Conservation (phyloP, 2,113 vertebrate species). For the Chauna torquata region DNA sequence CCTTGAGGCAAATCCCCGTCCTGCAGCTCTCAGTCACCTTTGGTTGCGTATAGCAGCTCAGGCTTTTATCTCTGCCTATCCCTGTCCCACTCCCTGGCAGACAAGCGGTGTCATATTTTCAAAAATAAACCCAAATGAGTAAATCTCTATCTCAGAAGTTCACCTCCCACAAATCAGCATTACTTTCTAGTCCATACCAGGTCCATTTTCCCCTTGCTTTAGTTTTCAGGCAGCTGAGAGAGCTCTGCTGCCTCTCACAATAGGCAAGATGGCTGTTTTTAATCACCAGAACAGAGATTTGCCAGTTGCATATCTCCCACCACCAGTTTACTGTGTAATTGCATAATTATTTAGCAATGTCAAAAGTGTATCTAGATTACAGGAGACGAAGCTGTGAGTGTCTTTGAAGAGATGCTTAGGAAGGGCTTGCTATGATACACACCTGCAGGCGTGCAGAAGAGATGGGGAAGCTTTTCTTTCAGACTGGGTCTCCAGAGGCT, state of each 20-base stretch:
- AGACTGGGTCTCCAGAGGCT: slow-evolving; percentile 17
- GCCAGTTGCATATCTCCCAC: neutral
- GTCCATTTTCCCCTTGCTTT: neutral
- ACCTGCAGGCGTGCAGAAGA: neutral
- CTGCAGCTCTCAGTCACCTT: neutral
- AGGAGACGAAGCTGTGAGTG: neutral
- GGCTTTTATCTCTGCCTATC: neutral
- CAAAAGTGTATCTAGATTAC: slow-evolving; percentile 29
- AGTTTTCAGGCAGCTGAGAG: neutral
- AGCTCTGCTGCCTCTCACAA: neutral
- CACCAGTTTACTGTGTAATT: neutral
- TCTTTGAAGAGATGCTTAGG: slow-evolving; percentile 43
- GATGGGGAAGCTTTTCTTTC: neutral
- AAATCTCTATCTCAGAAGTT: neutral
- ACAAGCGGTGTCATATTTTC: neutral
- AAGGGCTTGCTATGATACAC: slow-evolving; percentile 4
- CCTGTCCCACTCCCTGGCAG: neutral
- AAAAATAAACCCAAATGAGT: neutral
- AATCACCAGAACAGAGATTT: neutral
- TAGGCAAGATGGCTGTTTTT: neutral
- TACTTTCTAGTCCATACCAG: neutral
- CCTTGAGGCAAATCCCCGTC: neutral
- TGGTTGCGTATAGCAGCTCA: neutral
- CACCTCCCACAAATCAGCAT: neutral
- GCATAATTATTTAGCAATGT: slow-evolving; percentile 10